phyloP scores from a whole-genome alignment of 2,888 invertebrate genomes.

The Ormia ochracea region DNA sequence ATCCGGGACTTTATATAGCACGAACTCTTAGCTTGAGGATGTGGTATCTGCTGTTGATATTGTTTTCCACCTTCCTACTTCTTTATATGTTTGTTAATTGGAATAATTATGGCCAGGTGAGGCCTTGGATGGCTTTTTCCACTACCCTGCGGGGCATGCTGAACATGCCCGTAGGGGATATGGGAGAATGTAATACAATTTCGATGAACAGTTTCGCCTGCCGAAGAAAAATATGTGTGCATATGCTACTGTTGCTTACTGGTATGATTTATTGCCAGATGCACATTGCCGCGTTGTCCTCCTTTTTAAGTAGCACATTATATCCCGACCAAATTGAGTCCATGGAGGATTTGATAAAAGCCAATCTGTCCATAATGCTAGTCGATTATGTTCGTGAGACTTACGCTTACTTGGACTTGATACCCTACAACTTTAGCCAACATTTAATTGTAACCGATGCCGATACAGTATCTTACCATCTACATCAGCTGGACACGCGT shows the following conservation, averaged over 20 bases:
- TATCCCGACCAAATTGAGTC: conserved; percentile 63
- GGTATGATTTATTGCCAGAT: conserved; percentile 59
- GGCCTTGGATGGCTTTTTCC: conserved; percentile 41
- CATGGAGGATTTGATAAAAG: conserved; percentile 60
- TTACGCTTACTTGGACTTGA: conserved; percentile 58
- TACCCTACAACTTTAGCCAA: conserved; percentile 51
- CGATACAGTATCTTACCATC: conserved; percentile 61
- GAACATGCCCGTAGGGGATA: conserved; percentile 42
- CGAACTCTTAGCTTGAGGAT: conserved; percentile 56
- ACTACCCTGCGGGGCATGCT: conserved; percentile 53
- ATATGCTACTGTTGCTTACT: conserved; percentile 47
- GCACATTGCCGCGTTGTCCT: conserved; percentile 57
- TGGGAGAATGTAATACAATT: background rate
- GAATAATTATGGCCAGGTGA: conserved; percentile 24
- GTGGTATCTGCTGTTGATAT: conserved; percentile 53
- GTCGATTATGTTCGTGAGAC: conserved; percentile 47
- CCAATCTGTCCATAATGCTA: conserved; percentile 59
- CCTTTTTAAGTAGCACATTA: conserved; percentile 63
- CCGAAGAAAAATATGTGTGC: conserved; percentile 5
- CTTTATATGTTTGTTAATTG: conserved; percentile 55
- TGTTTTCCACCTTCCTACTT: conserved; percentile 55
- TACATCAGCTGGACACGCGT: conserved; percentile 58
- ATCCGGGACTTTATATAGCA: conserved; percentile 61
- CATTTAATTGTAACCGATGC: conserved; percentile 61
- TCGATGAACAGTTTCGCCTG: background rate